A percentile compares a stretch with the other conserved stretches of the same genome.
Conservation (phyloP, 1,140 invertebrate genomes). For the Littorina saxatilis region DNA sequence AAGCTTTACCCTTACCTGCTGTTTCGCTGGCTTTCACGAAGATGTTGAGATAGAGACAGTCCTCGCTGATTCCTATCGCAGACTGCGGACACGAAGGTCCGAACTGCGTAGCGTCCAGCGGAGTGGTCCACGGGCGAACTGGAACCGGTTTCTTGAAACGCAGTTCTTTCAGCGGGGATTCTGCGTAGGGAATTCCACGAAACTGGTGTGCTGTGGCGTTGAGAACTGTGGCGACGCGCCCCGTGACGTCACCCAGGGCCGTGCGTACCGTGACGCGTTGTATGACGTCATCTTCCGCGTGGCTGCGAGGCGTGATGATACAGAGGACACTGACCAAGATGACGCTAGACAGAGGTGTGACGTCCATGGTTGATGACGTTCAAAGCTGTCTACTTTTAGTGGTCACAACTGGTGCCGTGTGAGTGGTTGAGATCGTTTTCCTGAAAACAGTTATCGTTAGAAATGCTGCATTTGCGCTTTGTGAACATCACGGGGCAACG, state of each 20-base stretch:
- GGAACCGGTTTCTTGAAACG: constrained; percentile 87
- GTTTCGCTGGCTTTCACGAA: constrained; percentile 80
- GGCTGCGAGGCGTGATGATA: neutral
- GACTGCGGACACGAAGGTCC: constrained; percentile 86
- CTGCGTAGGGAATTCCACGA: constrained; percentile 92
- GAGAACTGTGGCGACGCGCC: neutral
- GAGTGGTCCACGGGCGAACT: constrained; percentile 88
- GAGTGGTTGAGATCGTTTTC: too few species aligned
- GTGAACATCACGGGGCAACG: too few species aligned
- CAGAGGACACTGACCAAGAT: neutral
- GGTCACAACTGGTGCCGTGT: too few species aligned
- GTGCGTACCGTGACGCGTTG: constrained; percentile 16
- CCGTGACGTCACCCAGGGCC: constrained; percentile 25
- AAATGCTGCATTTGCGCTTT: too few species aligned
- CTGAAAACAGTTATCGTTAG: too few species aligned
- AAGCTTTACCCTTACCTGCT: neutral
- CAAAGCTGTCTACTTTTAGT: too few species aligned
- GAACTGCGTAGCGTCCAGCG: constrained; percentile 80
- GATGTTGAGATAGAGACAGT: constrained; percentile 96
- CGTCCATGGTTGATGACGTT: neutral
- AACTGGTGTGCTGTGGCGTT: constrained; percentile 77
- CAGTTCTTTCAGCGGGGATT: constrained; percentile 90
- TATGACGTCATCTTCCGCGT: neutral
- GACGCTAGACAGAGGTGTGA: neutral
- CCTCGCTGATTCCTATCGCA: constrained; percentile 79